Evolutionary conservation across 2,888 invertebrate genomes (phyloP), one percentile per base, ranked within the genome.

Genomic region (Tipula unca): DNA sequence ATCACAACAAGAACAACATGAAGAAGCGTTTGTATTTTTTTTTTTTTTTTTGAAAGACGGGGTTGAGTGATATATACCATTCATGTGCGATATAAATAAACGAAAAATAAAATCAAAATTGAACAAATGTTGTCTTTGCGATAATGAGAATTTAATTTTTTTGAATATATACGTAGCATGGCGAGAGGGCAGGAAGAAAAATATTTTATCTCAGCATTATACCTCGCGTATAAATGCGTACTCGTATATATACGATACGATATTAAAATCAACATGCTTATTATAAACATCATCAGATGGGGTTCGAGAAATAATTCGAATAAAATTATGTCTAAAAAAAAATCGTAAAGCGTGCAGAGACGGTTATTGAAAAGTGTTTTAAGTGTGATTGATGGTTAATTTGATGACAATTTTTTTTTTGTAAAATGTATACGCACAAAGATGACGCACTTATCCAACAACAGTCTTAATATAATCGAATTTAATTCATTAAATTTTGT

Each of bases 121-220:
- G 25, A 69, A 69, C 69, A 69, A 69, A 69, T 69, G 69, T 69
- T 69, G 69, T 69, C 69, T 20, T 13, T 69, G n/a, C n/a, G 69
- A 69, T 69, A 69, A 69, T 69, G 69, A 69, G 69, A 69, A 69
- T 69, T 69, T 69, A 69, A 69, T 69, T 69, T 69, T 69, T 20
- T 69, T 25, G 17, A 4, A 10, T n/a, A 48, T n/a, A n/a, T 14
- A n/a, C n/a, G n/a, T n/a, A n/a, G n/a, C n/a, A n/a, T n/a, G n/a
- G n/a, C n/a, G n/a, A n/a, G n/a, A n/a, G n/a, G n/a, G n/a, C n/a
- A n/a, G n/a, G n/a, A n/a, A n/a, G n/a, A n/a, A n/a, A n/a, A n/a
- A n/a, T n/a, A n/a, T n/a, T n/a, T n/a, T n/a, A n/a, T n/a, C n/a
- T n/a, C n/a, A n/a, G n/a, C n/a, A n/a, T n/a, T n/a, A n/a, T n/a